Conservation (phyloP, 1,140 invertebrate genomes). For the Drosophila pseudoobscura region DNA sequence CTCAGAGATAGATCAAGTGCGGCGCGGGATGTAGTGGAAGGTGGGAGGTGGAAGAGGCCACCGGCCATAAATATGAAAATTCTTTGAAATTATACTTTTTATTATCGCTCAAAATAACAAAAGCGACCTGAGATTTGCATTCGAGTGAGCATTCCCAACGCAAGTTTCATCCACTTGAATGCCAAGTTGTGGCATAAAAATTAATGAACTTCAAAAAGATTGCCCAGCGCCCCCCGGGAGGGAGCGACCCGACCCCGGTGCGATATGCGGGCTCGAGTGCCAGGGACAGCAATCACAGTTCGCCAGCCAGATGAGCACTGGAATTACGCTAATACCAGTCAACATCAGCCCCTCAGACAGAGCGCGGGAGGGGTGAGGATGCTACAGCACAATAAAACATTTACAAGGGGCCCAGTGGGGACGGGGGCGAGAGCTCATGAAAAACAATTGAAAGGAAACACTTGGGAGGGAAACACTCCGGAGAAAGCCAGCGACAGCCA, state of each 20-base stretch:
- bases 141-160: conserved; percentile 38
- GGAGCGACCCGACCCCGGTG: too few relatives aligned
- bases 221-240: conserved; percentile 9
- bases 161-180: conserved; percentile 21
- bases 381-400: conserved; percentile 51
- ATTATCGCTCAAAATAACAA: conserved; percentile 55
- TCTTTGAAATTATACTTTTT: conserved; percentile 55
- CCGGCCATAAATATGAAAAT: conserved; percentile 65
- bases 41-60: conserved; percentile 14
- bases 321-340: conserved; percentile 63
- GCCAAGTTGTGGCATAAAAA: conserved; percentile 70
- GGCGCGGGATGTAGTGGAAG: not conserved
- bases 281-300: conserved; percentile 51
- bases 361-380: too few relatives aligned
- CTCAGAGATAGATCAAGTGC: not conserved
- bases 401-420: conserved; percentile 16
- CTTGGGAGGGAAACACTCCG: conserved; percentile 1
- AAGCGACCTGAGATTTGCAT: conserved; percentile 67
- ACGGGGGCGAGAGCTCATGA: conserved; percentile 10
- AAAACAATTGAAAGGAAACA: conserved; percentile 59
- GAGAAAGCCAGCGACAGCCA: too few relatives aligned
- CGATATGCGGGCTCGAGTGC: too few relatives aligned
- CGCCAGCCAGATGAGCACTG: conserved; percentile 59
- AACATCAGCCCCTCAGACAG: conserved; percentile 28
- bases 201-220: conserved; percentile 68